These are phyloP conservation scores for Catostylus mosaicus DNA, from an alignment of 30 jellyfish, hydroid and myxozoan genomes.

Conservation along the genomic window DNA sequence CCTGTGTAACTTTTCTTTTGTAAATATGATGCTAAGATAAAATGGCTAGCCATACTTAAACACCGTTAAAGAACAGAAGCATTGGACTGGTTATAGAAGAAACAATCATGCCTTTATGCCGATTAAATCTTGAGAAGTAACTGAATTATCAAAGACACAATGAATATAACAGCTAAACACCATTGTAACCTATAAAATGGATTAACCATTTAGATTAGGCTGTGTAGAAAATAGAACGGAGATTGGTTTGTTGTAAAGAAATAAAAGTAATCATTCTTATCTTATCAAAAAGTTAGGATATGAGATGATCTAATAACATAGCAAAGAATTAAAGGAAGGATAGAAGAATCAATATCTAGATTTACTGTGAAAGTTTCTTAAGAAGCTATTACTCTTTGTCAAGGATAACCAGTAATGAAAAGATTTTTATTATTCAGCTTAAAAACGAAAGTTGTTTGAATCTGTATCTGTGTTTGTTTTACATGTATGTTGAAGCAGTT, in stretches of 20 bases:
- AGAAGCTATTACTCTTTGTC: neutral
- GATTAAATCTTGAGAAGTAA: neutral
- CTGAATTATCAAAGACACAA: conserved; percentile 7
- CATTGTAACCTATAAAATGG: neutral
- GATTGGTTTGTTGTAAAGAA: conserved; percentile 9
- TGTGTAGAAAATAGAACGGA: neutral
- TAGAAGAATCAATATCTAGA: neutral
- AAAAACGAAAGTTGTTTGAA: too few species aligned
- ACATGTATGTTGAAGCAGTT: too few species aligned
- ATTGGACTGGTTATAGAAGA: neutral
- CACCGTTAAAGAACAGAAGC: neutral
- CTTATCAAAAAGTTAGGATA: neutral
- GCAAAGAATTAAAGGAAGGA: neutral
- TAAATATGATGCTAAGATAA: too few species aligned
- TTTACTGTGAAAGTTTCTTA: neutral
- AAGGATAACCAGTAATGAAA: neutral
- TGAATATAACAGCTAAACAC: neutral
- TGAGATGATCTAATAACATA: neutral
- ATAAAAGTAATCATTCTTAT: neutral
- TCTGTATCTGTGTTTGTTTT: too few species aligned
- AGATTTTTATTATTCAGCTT: too few species aligned
- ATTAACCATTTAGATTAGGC: neutral
- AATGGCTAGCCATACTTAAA: too few species aligned
- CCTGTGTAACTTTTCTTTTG: too few species aligned
- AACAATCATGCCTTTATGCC: conserved; percentile 7